These are phyloP conservation scores for Campoplex nolae DNA, from an alignment of 2,888 invertebrate genomes.

Conservation along the genomic window DNA sequence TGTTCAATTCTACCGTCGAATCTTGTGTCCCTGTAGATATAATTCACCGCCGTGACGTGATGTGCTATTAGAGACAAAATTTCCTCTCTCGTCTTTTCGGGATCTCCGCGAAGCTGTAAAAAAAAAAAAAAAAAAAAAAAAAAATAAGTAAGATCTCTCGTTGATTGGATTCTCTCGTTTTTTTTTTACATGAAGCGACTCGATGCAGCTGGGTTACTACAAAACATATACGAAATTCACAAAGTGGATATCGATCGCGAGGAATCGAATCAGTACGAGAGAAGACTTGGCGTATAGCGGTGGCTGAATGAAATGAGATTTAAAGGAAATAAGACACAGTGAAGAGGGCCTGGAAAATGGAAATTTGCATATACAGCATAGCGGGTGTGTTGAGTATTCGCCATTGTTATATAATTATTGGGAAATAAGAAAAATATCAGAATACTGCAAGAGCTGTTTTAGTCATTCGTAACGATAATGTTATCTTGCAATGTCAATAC, in stretches of 20 bases:
- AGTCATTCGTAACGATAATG: background rate
- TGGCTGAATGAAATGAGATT: slow-evolving; percentile 43
- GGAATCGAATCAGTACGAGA: slow-evolving; percentile 33
- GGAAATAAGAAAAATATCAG: background rate
- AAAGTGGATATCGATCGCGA: slow-evolving; percentile 47
- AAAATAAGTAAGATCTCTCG: slow-evolving; percentile 12
- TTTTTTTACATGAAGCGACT: background rate
- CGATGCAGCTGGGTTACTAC: slow-evolving; percentile 5
- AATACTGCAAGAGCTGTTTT: background rate
- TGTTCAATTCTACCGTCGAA: slow-evolving; percentile 96
- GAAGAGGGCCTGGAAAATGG: background rate
- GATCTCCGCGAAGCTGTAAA: slow-evolving; percentile 86
- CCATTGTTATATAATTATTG: background rate
- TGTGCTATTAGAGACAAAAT: slow-evolving; percentile 98
- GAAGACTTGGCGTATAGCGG: background rate
- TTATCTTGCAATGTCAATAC: background rate
- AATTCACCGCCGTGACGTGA: slow-evolving; percentile 99
- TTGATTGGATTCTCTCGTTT: slow-evolving; percentile 12
- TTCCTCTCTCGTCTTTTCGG: slow-evolving; percentile 97
- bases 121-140: slow-evolving; percentile 58
- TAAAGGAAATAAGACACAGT: slow-evolving; percentile 9
- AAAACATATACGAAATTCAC: slow-evolving; percentile 18
- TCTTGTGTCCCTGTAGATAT: slow-evolving; percentile 97
- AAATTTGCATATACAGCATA: background rate
- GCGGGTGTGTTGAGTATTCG: background rate